Evolutionary conservation across 2,113 vertebrate species (phyloP).

Genomic region (Blennius ocellaris): DNA sequence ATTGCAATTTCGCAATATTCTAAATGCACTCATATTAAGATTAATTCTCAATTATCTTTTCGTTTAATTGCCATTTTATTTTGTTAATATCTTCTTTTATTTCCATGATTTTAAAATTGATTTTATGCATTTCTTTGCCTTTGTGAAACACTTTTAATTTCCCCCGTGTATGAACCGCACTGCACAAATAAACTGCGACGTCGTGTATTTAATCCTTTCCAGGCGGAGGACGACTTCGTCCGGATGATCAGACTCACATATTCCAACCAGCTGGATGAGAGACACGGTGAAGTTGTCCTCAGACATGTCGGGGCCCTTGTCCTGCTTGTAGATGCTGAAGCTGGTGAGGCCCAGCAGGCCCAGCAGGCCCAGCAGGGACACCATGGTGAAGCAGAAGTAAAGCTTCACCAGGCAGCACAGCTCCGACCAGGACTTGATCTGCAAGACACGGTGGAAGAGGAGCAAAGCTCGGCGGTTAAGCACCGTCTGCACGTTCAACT

Average conservation of each 20-base stretch:
- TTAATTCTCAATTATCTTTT: too few species aligned
- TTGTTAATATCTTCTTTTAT: too few species aligned
- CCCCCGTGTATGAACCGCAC: too few species aligned
- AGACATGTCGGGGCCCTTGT: constrained; percentile 5
- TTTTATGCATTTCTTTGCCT: too few species aligned
- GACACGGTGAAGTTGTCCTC: constrained; percentile 87
- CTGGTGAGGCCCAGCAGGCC: constrained; percentile 83
- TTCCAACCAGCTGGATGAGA: constrained; percentile 86
- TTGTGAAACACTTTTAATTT: too few species aligned
- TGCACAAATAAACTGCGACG: too few species aligned
- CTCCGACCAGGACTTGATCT: constrained; percentile 88
- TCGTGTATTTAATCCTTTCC: too few species aligned
- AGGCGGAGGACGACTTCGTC: too few species aligned
- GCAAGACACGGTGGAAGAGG: neutral
- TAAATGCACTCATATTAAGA: too few species aligned
- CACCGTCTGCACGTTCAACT: neutral
- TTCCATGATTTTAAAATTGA: too few species aligned
- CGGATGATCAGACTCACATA: constrained; percentile 77
- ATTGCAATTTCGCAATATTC: too few species aligned
- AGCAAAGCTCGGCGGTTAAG: neutral
- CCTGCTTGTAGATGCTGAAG: constrained; percentile 80
- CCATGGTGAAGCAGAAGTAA: constrained; percentile 84
- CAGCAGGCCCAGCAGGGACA: constrained; percentile 84
- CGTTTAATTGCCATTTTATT: too few species aligned
- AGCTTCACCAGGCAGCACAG: constrained; percentile 80